Evolutionary conservation across 2,113 vertebrate species (phyloP).

Genomic region (Sorex fumeus): DNA sequence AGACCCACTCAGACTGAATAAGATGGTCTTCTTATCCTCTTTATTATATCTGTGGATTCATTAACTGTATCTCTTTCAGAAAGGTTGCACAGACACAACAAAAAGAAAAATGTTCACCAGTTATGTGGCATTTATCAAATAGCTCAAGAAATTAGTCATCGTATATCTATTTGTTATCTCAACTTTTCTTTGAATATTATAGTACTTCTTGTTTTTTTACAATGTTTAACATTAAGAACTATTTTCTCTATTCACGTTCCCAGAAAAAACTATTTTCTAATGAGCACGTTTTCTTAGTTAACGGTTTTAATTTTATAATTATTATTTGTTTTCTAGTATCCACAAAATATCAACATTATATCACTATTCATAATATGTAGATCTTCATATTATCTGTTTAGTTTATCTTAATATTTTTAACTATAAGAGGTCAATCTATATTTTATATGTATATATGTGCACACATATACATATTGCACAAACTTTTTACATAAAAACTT

Average conservation of each 20-base stretch:
- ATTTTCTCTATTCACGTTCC: neutral
- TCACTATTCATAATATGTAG: neutral
- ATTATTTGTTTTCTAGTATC: neutral
- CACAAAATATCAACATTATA: neutral
- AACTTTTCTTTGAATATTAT: neutral
- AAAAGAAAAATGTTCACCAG: too few species aligned
- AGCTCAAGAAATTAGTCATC: neutral
- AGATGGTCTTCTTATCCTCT: too few species aligned
- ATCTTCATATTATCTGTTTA: neutral
- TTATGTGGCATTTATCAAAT: too few species aligned
- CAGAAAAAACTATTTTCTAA: neutral
- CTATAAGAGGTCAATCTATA: too few species aligned
- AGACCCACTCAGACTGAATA: too few species aligned
- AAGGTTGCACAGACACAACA: too few species aligned
- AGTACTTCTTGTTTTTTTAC: neutral
- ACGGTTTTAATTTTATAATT: neutral
- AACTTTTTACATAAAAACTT: neutral
- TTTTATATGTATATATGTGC: too few species aligned
- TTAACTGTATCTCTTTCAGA: too few species aligned
- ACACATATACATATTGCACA: neutral
- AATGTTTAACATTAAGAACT: conserved; percentile 9
- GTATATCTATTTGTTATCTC: neutral
- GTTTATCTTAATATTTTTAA: too few species aligned
- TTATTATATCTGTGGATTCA: too few species aligned
- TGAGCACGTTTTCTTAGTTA: neutral